Percentiles rank a stretch among this genome's conserved stretches.
phyloP scores from a whole-genome alignment of 1,140 invertebrate species.

The Lethocerus indicus region DNA sequence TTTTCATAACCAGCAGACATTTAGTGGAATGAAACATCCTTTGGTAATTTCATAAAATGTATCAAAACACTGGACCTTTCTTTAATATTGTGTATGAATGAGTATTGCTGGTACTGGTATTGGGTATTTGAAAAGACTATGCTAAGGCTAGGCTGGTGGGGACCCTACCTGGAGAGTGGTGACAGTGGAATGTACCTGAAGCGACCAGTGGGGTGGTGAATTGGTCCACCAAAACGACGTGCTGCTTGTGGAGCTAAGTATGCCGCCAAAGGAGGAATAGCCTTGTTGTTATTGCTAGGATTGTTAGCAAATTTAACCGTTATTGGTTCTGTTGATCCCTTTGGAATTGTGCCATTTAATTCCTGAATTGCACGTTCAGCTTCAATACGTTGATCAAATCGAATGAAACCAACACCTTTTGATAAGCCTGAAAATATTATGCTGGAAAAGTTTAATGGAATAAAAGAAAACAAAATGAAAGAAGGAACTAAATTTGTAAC shows the following conservation, averaged over 20 bases:
- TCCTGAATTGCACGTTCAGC: conserved; percentile 96
- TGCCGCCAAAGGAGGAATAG: conserved; percentile 76
- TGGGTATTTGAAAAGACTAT: conserved; percentile 6
- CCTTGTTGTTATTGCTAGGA: conserved; percentile 82
- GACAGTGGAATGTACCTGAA: conserved; percentile 71
- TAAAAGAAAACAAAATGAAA: conserved; percentile 11
- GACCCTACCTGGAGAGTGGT: conserved; percentile 35
- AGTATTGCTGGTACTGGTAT: conserved; percentile 1
- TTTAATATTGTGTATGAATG: too few relatives aligned
- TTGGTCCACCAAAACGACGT: conserved; percentile 75
- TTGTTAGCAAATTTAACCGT: conserved; percentile 99
- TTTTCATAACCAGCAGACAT: too few relatives aligned
- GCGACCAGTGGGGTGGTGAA: conserved; percentile 79
- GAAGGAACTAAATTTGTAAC: too few relatives aligned
- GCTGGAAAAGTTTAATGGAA: background rate
- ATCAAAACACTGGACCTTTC: too few relatives aligned
- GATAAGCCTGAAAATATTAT: conserved; percentile 31
- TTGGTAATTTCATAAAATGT: too few relatives aligned
- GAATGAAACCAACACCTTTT: conserved; percentile 98
- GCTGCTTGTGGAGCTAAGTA: conserved; percentile 71
- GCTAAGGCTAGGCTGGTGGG: conserved; percentile 9
- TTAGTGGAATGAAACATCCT: too few relatives aligned
- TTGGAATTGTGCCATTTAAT: conserved; percentile 91
- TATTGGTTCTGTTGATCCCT: conserved; percentile 89
- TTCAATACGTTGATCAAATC: conserved; percentile 94